Base-by-base conservation (phyloP, 2,113 vertebrate species). In the Sardina pilchardus region DNA sequence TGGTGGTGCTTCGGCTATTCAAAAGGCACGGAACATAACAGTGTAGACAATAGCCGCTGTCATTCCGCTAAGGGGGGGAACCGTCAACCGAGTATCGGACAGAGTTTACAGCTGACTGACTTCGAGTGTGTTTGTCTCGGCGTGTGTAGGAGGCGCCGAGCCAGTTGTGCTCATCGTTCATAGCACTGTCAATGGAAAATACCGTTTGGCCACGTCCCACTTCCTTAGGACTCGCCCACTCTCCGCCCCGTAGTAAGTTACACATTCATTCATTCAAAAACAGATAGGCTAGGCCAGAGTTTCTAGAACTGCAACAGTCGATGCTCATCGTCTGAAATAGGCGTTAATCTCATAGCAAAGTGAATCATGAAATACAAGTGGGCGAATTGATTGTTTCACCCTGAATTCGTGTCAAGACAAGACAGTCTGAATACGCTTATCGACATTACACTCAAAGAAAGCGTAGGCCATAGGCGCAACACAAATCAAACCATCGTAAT, bases 141-240 rank as follows among this genome's bases (percentile, higher is more conserved):
- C 63, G 63, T 71, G n/a, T 71, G n/a, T 3, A 34, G 71, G 4
- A 78, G 71, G 71, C 71, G 71, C 10, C 12, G 71, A 36, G 71
- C 12, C 71, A 39, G 71, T 78, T 67, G 34, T 36, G 71, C 71
- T 34, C 71, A 36, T 16, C 30, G 71, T 78, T 17, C 12, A 78
- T 14, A 78, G 71, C 71, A 67, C 63, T 9, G 71, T 36, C 34
- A 16, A 30, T 78, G 71, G 71, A 78, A 78, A 36, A 34, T 71
- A 71, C 71, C 14, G 16, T 78, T 78, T 17, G 16, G 71, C 71
- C 71, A 78, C 71, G 71, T 78, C 71, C 71, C 71, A 78, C 71
- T 78, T 78, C 71, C 71, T 78, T 78, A 36, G 71, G 71, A 78
- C 71, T 30, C 71, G 71, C 71, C 71, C 71, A 78, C 71, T 6